phyloP scores from a whole-genome alignment of 2,797 vertebrate species.

The Alca torda region DNA sequence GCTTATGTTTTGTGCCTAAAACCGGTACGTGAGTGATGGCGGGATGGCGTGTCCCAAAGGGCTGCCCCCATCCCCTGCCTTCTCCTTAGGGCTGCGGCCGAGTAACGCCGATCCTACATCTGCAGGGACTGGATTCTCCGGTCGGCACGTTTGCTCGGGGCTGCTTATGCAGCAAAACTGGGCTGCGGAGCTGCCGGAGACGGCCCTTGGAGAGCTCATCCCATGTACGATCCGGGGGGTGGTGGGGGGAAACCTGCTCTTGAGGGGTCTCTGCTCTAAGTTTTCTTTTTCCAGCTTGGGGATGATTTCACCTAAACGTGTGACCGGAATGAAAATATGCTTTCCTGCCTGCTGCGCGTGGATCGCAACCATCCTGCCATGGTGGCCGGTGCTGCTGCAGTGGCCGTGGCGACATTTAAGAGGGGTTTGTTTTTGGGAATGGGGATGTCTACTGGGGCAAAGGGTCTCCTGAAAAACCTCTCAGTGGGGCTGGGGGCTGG shows the following conservation, averaged over 20 bases:
- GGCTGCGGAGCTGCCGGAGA: background rate
- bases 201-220: background rate
- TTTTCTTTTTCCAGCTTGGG: background rate
- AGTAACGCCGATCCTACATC: background rate
- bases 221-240: accelerated
- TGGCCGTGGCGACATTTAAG: accelerated
- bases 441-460: background rate
- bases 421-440: background rate
- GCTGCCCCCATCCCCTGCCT: background rate
- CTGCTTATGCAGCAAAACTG: constrained; percentile 43
- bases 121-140: background rate
- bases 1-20: background rate
- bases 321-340: background rate
- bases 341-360: accelerated
- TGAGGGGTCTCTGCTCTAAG: background rate
- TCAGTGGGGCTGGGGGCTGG: background rate
- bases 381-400: accelerated
- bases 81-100: background rate
- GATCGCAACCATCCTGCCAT: accelerated
- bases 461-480: background rate
- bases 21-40: background rate
- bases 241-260: background rate
- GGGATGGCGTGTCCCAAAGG: background rate
- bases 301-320: background rate
- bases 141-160: background rate